Percentiles rank a stretch among this genome's conserved stretches.
These are phyloP conservation scores for Glossosoma conforme DNA, from an alignment of 1,140 invertebrate genomes.

Conservation along the genomic window DNA sequence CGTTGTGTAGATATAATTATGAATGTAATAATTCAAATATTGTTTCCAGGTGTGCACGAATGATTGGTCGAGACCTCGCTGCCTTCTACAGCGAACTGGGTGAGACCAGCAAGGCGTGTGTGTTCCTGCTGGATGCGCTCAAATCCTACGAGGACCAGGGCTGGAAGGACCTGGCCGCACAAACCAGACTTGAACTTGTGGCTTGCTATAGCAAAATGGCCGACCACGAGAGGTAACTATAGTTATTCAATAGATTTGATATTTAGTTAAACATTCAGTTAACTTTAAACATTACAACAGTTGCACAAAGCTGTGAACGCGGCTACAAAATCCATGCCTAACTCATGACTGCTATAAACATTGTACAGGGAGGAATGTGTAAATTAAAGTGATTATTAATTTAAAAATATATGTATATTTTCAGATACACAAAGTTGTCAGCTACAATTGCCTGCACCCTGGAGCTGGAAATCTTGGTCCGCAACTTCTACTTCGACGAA, in stretches of 20 bases:
- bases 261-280: background rate
- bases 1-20: too few species aligned
- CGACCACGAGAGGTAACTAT: slow-evolving; percentile 55
- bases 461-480: slow-evolving; percentile 66
- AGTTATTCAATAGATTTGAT: slow-evolving; percentile 1
- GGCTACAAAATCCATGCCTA: too few species aligned
- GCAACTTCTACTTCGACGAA: slow-evolving; percentile 71
- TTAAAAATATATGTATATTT: too few species aligned
- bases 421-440: slow-evolving; percentile 67
- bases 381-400: too few species aligned
- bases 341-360: too few species aligned
- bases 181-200: slow-evolving; percentile 79
- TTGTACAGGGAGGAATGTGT: too few species aligned
- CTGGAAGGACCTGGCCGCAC: slow-evolving; percentile 76
- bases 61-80: slow-evolving; percentile 85
- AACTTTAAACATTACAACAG: too few species aligned
- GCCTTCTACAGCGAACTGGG: slow-evolving; percentile 83
- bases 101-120: slow-evolving; percentile 81
- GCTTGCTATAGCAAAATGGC: slow-evolving; percentile 76
- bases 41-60: slow-evolving; percentile 57
- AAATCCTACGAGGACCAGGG: slow-evolving; percentile 82
- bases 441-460: slow-evolving; percentile 70
- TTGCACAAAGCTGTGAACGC: too few species aligned
- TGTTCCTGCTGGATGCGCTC: slow-evolving; percentile 81
- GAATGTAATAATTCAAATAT: too few species aligned